phyloP scores from a whole-genome alignment of 2,113 vertebrate species.

The Bos javanicus region DNA sequence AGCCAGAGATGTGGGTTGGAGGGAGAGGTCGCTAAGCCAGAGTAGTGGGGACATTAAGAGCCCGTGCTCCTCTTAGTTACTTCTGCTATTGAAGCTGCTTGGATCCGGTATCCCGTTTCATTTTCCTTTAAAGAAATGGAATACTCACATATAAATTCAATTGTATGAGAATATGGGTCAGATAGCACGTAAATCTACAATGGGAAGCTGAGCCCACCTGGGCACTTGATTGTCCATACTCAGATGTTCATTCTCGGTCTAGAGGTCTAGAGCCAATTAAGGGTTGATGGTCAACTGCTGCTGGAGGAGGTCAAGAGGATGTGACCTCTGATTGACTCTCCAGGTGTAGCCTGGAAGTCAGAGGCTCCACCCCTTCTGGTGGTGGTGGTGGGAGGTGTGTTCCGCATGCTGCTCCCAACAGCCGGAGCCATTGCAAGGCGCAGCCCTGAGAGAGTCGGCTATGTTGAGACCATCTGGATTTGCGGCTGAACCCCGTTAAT shows the following conservation, averaged over 20 bases:
- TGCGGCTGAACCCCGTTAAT: not conserved
- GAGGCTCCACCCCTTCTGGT: not conserved
- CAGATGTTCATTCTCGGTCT: not conserved
- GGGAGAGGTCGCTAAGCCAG: not conserved
- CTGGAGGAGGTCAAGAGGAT: not conserved
- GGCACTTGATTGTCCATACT: not conserved
- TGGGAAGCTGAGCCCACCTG: not conserved
- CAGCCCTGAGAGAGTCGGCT: not conserved
- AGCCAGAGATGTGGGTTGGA: not conserved
- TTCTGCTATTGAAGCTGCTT: not conserved
- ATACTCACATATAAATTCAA: not conserved
- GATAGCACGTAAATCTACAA: not conserved
- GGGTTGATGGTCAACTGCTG: not conserved
- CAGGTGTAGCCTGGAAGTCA: not conserved
- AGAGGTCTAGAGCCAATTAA: not conserved
- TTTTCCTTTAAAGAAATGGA: not conserved
- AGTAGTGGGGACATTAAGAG: not conserved
- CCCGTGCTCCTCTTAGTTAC: not conserved
- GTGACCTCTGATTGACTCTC: not conserved
- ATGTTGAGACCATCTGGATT: not conserved
- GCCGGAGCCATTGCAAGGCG: not conserved
- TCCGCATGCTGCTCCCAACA: not conserved
- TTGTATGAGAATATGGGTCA: not conserved
- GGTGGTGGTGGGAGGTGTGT: too few species aligned
- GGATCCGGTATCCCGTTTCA: not conserved